A percentile compares a stretch with the other conserved stretches of the same genome.
Conservation (phyloP, 2,113 vertebrate genomes). For the Arizona elegans region DNA sequence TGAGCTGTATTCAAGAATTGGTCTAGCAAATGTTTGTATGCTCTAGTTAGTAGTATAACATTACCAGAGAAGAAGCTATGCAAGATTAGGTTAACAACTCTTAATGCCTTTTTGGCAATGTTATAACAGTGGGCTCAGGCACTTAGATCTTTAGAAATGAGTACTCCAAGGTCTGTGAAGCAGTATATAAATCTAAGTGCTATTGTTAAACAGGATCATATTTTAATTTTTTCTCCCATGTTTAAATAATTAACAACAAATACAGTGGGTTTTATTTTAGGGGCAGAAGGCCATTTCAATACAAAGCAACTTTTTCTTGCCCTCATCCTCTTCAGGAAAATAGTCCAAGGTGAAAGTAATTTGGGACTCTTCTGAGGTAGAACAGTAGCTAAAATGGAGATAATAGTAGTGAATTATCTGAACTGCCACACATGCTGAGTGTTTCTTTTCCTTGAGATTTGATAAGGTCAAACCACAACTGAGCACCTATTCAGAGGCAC, state of each 20-base stretch:
- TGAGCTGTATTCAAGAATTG: no score
- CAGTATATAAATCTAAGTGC: background rate
- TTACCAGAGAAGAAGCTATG: no score
- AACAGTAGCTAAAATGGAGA: constrained; percentile 22
- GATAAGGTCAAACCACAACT: background rate
- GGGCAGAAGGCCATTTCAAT: background rate
- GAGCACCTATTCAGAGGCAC: background rate
- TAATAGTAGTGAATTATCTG: constrained; percentile 15
- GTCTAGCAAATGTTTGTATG: no score
- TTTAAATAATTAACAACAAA: background rate
- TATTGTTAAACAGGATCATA: background rate
- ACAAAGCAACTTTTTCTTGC: constrained; percentile 1
- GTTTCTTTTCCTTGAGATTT: constrained; percentile 20
- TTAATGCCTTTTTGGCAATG: no score
- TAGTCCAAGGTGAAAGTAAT: fast-evolving
- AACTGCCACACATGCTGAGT: constrained; percentile 14
- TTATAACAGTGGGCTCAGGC: no score
- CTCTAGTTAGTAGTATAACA: no score
- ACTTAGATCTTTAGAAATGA: no score
- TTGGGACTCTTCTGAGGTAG: background rate
- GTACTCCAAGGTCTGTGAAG: no score
- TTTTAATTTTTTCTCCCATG: background rate
- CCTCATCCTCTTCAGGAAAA: constrained; percentile 12
- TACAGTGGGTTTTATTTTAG: background rate
- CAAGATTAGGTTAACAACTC: no score